Conservation (phyloP, 2,797 vertebrate genomes). For the Meriones psammophilus region DNA sequence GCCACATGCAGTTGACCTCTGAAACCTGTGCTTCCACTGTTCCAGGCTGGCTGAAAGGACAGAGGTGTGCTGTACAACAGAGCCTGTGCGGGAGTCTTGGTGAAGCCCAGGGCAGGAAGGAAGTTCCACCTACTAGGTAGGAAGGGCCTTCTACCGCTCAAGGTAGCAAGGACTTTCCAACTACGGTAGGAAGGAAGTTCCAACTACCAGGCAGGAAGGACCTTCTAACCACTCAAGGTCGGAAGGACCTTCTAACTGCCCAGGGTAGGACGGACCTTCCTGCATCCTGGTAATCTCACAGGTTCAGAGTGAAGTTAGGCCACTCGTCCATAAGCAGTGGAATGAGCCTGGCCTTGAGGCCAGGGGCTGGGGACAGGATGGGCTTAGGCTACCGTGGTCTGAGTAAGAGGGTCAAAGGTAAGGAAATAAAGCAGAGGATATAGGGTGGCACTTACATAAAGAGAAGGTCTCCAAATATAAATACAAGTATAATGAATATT, state of each 20-base stretch:
- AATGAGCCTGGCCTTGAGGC: not conserved
- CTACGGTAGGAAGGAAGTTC: too few species aligned
- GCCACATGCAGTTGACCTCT: too few species aligned
- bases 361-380: not conserved
- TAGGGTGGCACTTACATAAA: not conserved
- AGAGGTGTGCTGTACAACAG: too few species aligned
- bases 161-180: not conserved
- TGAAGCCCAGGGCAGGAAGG: too few species aligned
- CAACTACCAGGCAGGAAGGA: not conserved
- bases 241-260: not conserved
- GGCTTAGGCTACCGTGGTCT: not conserved
- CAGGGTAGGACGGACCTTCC: not conserved
- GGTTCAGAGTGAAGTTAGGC: slow-evolving; percentile 27
- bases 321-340: slow-evolving; percentile 5
- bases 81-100: too few species aligned
- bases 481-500: slow-evolving; percentile 47
- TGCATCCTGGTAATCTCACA: not conserved
- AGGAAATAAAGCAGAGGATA: not conserved
- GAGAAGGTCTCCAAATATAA: not conserved
- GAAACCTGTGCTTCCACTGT: too few species aligned
- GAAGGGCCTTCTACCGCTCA: too few species aligned
- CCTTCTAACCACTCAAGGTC: not conserved
- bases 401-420: not conserved
- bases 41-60: too few species aligned
- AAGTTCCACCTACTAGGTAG: too few species aligned